These are phyloP conservation scores for Artibeus jamaicensis DNA, from an alignment of 2,797 vertebrate species.

Conservation along the genomic window DNA sequence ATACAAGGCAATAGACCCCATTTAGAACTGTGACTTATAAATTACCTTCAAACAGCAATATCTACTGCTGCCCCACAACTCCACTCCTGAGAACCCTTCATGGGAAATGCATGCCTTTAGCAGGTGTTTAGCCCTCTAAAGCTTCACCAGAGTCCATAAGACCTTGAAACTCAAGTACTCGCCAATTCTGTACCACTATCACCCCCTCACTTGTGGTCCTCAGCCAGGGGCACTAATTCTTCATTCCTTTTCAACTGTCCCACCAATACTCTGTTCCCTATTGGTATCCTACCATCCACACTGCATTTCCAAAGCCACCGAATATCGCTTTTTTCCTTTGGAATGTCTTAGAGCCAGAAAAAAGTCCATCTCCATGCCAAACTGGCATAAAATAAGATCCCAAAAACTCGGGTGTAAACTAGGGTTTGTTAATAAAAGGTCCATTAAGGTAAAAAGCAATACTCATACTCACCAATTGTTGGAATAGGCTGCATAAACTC, in stretches of 20 bases:
- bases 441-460: slow-evolving; percentile 20
- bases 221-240: background rate
- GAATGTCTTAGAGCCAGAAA: slow-evolving; percentile 9
- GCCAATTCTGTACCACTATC: background rate
- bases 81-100: background rate
- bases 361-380: background rate
- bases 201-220: background rate
- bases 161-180: background rate
- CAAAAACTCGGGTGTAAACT: background rate
- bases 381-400: background rate
- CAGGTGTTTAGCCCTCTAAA: background rate
- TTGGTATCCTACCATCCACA: background rate
- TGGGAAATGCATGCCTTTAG: background rate
- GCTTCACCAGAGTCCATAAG: background rate
- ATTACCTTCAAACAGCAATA: background rate
- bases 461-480: slow-evolving; percentile 91
- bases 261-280: background rate
- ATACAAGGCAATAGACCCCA: background rate
- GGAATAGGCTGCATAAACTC: slow-evolving; percentile 99
- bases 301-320: background rate
- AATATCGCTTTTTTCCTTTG: slow-evolving; percentile 15
- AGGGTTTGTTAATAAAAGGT: background rate
- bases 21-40: slow-evolving; percentile 22
- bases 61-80: background rate
- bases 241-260: background rate